Conservation (phyloP, 2,888 invertebrate genomes). For the Cacoxenus indagator region DNA sequence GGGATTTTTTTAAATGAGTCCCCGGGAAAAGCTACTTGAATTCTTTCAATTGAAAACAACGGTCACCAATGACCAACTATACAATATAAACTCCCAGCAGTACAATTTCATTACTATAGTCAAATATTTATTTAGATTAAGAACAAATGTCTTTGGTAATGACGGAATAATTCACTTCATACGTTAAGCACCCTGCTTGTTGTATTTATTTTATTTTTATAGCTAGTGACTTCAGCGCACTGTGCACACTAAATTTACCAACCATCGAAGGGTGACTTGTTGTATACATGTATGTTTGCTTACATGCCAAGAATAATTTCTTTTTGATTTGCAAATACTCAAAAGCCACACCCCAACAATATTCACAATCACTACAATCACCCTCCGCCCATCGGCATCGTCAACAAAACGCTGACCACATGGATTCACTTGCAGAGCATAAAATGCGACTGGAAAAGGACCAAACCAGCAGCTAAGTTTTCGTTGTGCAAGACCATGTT, state of each 20-base stretch:
- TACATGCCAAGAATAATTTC: slow-evolving; percentile 48
- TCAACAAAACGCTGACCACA: slow-evolving; percentile 39
- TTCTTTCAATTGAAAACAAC: too few relatives aligned
- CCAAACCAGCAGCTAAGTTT: slow-evolving; percentile 37
- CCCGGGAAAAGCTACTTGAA: too few relatives aligned
- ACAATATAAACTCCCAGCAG: too few relatives aligned
- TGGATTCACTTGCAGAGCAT: slow-evolving; percentile 32
- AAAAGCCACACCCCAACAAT: slow-evolving; percentile 15
- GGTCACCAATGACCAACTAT: too few relatives aligned
- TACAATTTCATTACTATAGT: too few relatives aligned
- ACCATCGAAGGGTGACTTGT: slow-evolving; percentile 26
- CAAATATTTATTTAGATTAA: too few relatives aligned
- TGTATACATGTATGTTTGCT: slow-evolving; percentile 12
- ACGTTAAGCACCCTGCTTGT: too few relatives aligned
- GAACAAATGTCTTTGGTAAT: too few relatives aligned
- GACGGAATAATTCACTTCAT: too few relatives aligned
- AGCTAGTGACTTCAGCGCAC: too few relatives aligned
- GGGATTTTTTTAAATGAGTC: background rate
- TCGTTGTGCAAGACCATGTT: slow-evolving; percentile 39
- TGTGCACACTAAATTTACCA: slow-evolving; percentile 34
- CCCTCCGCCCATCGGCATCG: slow-evolving; percentile 16
- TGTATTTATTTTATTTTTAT: too few relatives aligned
- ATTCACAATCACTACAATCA: slow-evolving; percentile 15
- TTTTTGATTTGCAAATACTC: slow-evolving; percentile 50
- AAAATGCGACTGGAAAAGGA: slow-evolving; percentile 48